Evolutionary conservation across 2,888 invertebrate genomes (phyloP), one percentile per base, ranked within the genome.

Genomic region (Noctua fimbriata): DNA sequence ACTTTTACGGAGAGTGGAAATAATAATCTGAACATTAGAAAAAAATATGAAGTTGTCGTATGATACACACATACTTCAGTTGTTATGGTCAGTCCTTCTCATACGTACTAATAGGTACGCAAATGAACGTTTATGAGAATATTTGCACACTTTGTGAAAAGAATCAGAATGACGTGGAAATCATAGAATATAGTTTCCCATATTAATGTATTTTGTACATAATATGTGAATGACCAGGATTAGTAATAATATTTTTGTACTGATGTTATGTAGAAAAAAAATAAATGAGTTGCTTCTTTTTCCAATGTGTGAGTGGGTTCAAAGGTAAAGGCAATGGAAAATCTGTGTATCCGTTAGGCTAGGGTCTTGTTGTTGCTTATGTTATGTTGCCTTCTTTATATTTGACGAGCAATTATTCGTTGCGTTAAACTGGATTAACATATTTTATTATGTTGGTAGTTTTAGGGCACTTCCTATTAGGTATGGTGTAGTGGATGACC

Each of bases 401-500:
- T 41, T 49, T 67, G 47, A 72, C 44, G 16, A 78, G 63, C 69
- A 78, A 78, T 52, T 73, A 36, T 73, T 73, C 0, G 44, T 74
- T 52, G 65, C 55, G 81, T 47, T 18, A n/a, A 58, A 67, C 69
- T 47, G 63, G 28, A 71, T 73, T 65, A 73, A 74, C 80, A 74
- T 78, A 70, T 81, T 73, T 60, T 36, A 66, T 47, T 70, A 52
- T 47, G 41, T 70, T 69, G 21, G 63, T 78, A 73, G 70, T 66
- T 66, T 76, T 78, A 82, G 76, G 28, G n/a, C 32, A 67, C 21
- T 67, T 79, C 60, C 78, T 84, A 76, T 55, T 63, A 81, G 18
- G 18, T 76, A 69, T 63, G 60, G 55, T 69, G 60, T 74, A 76
- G 76, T 69, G 55, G 72, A 75, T 85, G 86, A 82, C 79, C 76